These are phyloP conservation scores for Tortricodes alternella DNA, from an alignment of 2,888 invertebrate genomes.

Conservation along the genomic window DNA sequence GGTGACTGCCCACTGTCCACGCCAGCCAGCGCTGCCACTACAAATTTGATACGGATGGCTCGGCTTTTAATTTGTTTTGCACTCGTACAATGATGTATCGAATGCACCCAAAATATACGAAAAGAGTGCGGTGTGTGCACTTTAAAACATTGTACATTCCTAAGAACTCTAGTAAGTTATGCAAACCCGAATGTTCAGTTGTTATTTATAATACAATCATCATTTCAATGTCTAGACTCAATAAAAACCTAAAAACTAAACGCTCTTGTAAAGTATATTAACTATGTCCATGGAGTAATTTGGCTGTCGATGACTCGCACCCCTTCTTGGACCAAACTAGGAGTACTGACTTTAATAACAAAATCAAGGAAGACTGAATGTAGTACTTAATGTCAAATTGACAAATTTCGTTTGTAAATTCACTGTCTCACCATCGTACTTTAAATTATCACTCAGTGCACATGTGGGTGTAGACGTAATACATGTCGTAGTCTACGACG, in stretches of 20 bases:
- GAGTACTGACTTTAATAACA: conserved; percentile 30
- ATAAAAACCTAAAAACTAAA: conserved; percentile 48
- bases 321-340: conserved; percentile 56
- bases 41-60: conserved; percentile 15
- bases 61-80: conserved; percentile 8
- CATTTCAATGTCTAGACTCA: not conserved
- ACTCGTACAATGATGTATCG: not conserved
- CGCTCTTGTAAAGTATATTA: conserved; percentile 72
- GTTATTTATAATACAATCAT: too few species aligned
- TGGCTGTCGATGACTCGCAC: conserved; percentile 59
- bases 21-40: conserved; percentile 20
- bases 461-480: conserved; percentile 44
- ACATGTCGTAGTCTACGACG: conserved; percentile 58
- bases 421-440: not conserved
- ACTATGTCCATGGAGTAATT: conserved; percentile 63
- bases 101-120: not conserved
- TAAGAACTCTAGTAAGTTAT: too few species aligned
- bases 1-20: conserved; percentile 38
- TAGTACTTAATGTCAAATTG: not conserved
- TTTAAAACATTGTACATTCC: too few species aligned
- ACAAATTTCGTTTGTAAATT: too few species aligned
- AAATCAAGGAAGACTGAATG: not conserved
- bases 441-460: not conserved
- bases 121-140: too few species aligned
- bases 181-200: too few species aligned